Evolutionary conservation across 2,888 invertebrate genomes (phyloP).

Genomic region (Punctoribates punctum): DNA sequence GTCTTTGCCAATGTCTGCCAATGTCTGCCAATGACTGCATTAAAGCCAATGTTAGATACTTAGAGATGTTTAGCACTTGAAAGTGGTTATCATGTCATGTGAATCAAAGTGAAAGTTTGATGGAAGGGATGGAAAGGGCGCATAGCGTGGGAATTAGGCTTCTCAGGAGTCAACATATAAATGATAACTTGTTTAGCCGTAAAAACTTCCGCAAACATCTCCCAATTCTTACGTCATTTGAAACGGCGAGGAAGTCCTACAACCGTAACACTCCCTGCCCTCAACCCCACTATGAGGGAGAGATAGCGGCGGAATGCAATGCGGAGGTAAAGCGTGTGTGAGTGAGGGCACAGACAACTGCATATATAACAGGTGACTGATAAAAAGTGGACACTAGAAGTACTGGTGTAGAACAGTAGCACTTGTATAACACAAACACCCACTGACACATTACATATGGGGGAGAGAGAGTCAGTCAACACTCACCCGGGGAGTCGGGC

Average conservation of each 20-base stretch:
- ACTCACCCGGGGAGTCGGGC: conserved; percentile 38
- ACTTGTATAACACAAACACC: conserved; percentile 26
- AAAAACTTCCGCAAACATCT: conserved; percentile 32
- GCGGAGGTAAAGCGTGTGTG: neutral
- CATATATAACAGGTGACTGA: conserved; percentile 34
- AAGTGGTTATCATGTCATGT: neutral
- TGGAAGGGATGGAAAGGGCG: neutral
- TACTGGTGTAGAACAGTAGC: conserved; percentile 26
- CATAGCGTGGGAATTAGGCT: conserved; percentile 21
- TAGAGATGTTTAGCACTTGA: too few species aligned
- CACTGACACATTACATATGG: conserved; percentile 5
- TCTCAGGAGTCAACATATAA: neutral
- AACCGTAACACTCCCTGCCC: conserved; percentile 37
- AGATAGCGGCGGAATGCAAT: conserved; percentile 20
- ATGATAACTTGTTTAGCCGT: neutral
- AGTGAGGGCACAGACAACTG: conserved; percentile 29
- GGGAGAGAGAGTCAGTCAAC: too few species aligned
- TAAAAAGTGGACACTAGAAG: conserved; percentile 38
- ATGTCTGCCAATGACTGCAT: too few species aligned
- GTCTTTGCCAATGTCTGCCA: too few species aligned
- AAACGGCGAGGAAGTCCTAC: conserved; percentile 36
- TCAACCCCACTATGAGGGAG: conserved; percentile 37
- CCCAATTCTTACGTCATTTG: conserved; percentile 35
- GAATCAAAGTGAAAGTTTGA: neutral
- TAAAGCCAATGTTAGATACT: too few species aligned